Evolutionary conservation across 2,113 vertebrate genomes (phyloP), one percentile per base, ranked within the genome.

Genomic region (Ursus arctos): DNA sequence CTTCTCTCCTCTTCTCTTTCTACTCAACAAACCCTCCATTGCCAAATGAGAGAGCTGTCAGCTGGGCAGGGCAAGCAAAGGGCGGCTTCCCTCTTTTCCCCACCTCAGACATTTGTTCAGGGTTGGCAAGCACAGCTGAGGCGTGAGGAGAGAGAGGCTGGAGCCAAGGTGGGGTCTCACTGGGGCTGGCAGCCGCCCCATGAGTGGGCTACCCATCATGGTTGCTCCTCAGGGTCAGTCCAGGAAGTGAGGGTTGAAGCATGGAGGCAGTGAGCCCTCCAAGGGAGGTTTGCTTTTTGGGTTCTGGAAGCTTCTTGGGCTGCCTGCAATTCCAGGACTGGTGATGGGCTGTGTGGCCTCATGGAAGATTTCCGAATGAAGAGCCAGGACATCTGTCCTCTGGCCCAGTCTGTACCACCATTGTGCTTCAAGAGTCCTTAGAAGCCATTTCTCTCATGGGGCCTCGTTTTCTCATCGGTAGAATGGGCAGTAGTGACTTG

Each of bases 201-300:
- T 7, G 28, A 24, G 0, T 4, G 12, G 72, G 21, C 65, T 0
- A 0, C 2, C 18, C 63, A 10, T 33, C 5, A 4, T 8, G 22
- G 4, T 63, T 13, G 43, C 8, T 53, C 43, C 43, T 72, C 21
- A 11, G 40, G 31, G 8, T n/a, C 1, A 0, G 12, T 43, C 16
- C 31, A 51, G 69, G n/a, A 74, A 24, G 28, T 14, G n/a, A n/a
- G 21, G 53, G 61, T 19, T 2, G 16, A 53, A 16, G 40, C 8
- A 4, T 3, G 16, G 6, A 90, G 31, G 15, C 36, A 55, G n/a
- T 3, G n/a, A 88, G 14, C 28, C 22, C 31, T 40, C 10, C 1
- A 3, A 63, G 72, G 57, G 51, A 14, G 12, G 19, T 47, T 15
- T 10, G 22, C 53, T 74, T 94, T 74, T 18, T 8, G 84, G 49